Percentiles rank a stretch among this genome's conserved stretches.
Evolutionary conservation across 2,113 vertebrate species (phyloP).

Genomic region (Seriola quinqueradiata): DNA sequence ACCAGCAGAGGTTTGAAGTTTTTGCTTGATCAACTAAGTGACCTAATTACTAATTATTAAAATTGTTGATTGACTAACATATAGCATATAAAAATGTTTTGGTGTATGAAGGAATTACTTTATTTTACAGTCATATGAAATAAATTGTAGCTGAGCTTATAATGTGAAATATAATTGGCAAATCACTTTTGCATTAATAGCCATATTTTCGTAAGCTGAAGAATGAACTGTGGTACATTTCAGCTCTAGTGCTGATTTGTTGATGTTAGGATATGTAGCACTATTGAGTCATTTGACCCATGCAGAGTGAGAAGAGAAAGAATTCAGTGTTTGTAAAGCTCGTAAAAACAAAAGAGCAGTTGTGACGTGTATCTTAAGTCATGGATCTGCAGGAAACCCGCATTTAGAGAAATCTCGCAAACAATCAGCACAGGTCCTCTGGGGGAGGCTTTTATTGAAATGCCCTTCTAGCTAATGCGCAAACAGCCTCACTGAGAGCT

Average conservation of each 20-base stretch:
- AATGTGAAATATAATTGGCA: background rate
- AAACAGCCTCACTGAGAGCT: slow-evolving; percentile 32
- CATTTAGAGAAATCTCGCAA: slow-evolving; percentile 54
- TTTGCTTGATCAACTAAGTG: too few species aligned
- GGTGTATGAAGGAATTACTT: background rate
- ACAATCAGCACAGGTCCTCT: slow-evolving; percentile 48
- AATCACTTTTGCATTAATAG: background rate
- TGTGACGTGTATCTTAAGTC: slow-evolving; percentile 41
- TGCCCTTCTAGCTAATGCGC: slow-evolving; percentile 32
- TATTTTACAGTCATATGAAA: background rate
- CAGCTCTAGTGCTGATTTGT: background rate
- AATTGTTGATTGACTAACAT: background rate
- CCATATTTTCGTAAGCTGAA: background rate
- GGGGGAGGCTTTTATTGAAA: slow-evolving; percentile 46
- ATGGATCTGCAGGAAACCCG: slow-evolving; percentile 44
- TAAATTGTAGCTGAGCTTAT: background rate
- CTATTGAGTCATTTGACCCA: background rate
- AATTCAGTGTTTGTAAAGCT: slow-evolving; percentile 35
- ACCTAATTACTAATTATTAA: too few species aligned
- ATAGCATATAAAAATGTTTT: background rate
- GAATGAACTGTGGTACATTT: background rate
- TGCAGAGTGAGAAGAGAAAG: slow-evolving; percentile 3
- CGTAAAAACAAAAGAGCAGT: slow-evolving; percentile 43
- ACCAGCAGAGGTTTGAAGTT: too few species aligned
- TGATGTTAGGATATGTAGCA: background rate